phyloP scores from a whole-genome alignment of 2,888 invertebrate genomes.

The Frankliniella fusca region DNA sequence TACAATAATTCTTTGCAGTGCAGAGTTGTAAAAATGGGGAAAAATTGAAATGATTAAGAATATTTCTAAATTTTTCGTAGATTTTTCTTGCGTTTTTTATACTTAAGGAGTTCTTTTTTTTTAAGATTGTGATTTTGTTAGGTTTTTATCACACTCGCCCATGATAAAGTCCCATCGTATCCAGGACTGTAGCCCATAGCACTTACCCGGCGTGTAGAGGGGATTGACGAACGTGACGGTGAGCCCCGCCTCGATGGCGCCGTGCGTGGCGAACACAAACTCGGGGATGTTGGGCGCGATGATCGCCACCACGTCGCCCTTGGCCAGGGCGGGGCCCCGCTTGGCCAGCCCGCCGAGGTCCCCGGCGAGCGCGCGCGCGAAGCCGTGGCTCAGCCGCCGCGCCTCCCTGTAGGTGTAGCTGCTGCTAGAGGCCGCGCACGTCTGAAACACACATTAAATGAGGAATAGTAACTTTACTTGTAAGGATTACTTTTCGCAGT shows the following conservation, averaged over 20 bases:
- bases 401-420: constrained; percentile 62
- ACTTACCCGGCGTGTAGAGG: constrained; percentile 60
- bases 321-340: constrained; percentile 54
- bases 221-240: constrained; percentile 67
- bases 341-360: constrained; percentile 65
- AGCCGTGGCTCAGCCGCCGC: constrained; percentile 50
- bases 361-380: constrained; percentile 53
- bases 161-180: too few relatives aligned
- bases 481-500: background rate
- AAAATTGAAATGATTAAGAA: too few relatives aligned
- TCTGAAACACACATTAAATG: constrained; percentile 49
- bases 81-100: too few relatives aligned
- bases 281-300: constrained; percentile 68
- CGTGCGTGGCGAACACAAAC: constrained; percentile 61
- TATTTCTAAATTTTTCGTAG: too few relatives aligned
- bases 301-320: constrained; percentile 62
- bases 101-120: too few relatives aligned
- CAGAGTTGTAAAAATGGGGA: background rate
- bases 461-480: background rate
- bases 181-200: too few relatives aligned
- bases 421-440: constrained; percentile 63
- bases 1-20: background rate
- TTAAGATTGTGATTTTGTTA: too few relatives aligned
- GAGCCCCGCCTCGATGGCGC: constrained; percentile 62
- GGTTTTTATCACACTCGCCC: too few relatives aligned